phyloP scores from a whole-genome alignment of 2,888 invertebrate genomes.

The Dendrolimus pini region DNA sequence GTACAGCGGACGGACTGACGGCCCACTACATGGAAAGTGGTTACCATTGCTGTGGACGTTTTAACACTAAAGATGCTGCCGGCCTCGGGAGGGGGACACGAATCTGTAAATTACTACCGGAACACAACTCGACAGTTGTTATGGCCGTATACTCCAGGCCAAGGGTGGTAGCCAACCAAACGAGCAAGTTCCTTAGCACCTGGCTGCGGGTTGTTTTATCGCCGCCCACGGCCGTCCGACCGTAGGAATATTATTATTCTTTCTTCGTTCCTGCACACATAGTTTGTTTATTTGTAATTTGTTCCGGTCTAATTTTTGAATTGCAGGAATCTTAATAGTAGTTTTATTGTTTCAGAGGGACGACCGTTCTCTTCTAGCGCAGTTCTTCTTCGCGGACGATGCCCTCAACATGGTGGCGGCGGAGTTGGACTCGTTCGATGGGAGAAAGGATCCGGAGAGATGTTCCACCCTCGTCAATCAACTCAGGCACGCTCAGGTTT shows the following conservation, averaged over 20 bases:
- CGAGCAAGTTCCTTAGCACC: background rate
- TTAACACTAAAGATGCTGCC: background rate
- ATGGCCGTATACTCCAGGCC: background rate
- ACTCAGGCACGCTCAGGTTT: conserved; percentile 92
- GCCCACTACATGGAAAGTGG: background rate
- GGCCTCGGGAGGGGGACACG: background rate
- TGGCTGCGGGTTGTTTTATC: background rate
- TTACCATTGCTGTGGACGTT: background rate
- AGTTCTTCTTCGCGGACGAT: conserved; percentile 99
- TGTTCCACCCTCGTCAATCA: conserved; percentile 97
- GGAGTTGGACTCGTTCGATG: conserved; percentile 99
- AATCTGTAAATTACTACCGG: background rate
- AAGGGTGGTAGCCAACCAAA: background rate
- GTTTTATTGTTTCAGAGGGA: conserved; percentile 83
- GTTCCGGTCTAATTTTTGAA: too few species aligned
- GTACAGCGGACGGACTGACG: background rate
- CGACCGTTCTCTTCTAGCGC: conserved; percentile 94
- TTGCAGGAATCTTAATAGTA: background rate
- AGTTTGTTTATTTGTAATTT: too few species aligned
- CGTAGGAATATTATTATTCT: too few species aligned
- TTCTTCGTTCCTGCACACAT: too few species aligned
- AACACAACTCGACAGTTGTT: background rate
- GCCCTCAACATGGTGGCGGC: conserved; percentile 96
- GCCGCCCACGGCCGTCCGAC: background rate
- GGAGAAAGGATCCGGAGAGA: conserved; percentile 97